Conservation (phyloP, 2,113 vertebrate species). For the Poeciliopsis retropinna region DNA sequence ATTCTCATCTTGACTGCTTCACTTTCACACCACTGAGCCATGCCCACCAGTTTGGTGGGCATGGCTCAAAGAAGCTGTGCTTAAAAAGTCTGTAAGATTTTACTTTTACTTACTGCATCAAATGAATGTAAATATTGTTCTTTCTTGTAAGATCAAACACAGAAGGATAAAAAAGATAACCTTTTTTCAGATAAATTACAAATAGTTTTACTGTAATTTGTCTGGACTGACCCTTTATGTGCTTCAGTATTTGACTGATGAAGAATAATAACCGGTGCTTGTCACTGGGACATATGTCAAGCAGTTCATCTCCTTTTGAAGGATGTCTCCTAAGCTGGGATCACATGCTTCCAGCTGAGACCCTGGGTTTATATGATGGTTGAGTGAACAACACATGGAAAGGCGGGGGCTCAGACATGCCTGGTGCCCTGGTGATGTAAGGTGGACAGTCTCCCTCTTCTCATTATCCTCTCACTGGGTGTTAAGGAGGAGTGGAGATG, state of each 20-base stretch:
- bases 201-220: background rate
- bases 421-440: conserved; percentile 42
- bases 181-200: background rate
- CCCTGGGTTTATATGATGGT: conserved; percentile 23
- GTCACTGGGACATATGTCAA: conserved; percentile 11
- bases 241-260: background rate
- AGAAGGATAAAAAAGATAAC: too few species aligned
- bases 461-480: conserved; percentile 73
- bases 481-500: conserved; percentile 52
- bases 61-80: too few species aligned
- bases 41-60: too few species aligned
- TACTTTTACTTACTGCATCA: too few species aligned
- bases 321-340: conserved; percentile 22
- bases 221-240: background rate
- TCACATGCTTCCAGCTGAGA: conserved; percentile 43
- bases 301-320: conserved; percentile 34
- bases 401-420: conserved; percentile 42
- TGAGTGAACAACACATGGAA: conserved; percentile 32
- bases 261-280: background rate
- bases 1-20: too few species aligned
- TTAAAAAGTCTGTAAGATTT: too few species aligned
- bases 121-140: too few species aligned
- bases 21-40: too few species aligned
- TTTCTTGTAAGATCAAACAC: too few species aligned
- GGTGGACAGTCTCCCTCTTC: conserved; percentile 52